Evolutionary conservation across 2,888 invertebrate genomes (phyloP).

Genomic region (Polyommatus icarus): DNA sequence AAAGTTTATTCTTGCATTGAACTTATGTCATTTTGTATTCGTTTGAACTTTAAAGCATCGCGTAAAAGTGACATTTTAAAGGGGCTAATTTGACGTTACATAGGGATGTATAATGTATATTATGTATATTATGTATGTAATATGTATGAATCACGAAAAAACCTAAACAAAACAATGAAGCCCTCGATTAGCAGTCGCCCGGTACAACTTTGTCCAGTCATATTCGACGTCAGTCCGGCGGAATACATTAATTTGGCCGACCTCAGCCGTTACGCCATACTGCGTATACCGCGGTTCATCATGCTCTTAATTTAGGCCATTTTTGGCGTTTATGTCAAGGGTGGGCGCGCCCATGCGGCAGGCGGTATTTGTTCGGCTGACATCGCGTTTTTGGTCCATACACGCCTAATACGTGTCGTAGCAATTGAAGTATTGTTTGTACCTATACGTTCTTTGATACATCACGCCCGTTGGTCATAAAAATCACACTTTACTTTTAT

Average conservation of each 20-base stretch:
- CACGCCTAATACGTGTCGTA: background rate
- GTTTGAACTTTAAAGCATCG: no score
- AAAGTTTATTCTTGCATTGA: no score
- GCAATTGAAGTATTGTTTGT: background rate
- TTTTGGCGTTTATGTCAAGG: constrained; percentile 22
- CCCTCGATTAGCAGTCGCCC: background rate
- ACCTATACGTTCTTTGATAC: background rate
- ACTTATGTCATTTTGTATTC: no score
- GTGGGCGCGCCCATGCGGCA: constrained; percentile 30
- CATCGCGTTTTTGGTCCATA: constrained; percentile 25
- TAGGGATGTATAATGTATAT: no score
- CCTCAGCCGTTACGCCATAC: constrained; percentile 7
- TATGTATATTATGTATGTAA: no score
- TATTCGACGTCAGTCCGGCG: background rate
- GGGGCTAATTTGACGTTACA: no score
- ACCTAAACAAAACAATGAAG: background rate
- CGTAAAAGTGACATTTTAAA: background rate
- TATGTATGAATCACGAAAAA: background rate
- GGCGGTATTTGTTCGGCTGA: constrained; percentile 29
- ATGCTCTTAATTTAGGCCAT: constrained; percentile 22
- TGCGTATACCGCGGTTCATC: constrained; percentile 25
- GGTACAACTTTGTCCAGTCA: background rate
- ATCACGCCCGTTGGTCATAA: background rate
- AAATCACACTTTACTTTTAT: background rate
- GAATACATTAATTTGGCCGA: constrained; percentile 11